These are phyloP conservation scores for Ctenosaura bakeri DNA, from an alignment of 2,797 vertebrate species.

Conservation along the genomic window DNA sequence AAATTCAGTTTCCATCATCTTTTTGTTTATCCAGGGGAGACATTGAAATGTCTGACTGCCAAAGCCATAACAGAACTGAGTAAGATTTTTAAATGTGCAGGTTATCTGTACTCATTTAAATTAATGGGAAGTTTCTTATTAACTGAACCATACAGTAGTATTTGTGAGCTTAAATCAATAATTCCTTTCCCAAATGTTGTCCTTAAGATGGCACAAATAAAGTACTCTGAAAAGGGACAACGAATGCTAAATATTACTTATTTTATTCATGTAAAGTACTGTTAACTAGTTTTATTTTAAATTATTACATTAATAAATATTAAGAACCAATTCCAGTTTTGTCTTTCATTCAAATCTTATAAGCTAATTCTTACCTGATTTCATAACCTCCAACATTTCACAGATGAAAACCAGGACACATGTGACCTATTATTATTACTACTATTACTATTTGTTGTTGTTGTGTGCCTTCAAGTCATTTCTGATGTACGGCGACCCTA, in stretches of 20 bases:
- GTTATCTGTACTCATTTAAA: not conserved
- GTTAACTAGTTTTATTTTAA: not conserved
- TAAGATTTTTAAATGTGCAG: not conserved
- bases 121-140: not conserved
- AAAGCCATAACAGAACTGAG: not conserved
- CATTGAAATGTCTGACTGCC: not conserved
- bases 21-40: not conserved
- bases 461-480: too few species aligned
- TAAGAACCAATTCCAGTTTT: not conserved
- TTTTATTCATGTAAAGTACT: not conserved
- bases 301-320: not conserved
- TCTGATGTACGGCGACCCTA: too few species aligned
- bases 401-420: too few species aligned
- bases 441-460: too few species aligned
- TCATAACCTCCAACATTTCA: too few species aligned
- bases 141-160: not conserved
- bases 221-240: not conserved
- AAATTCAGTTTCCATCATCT: not conserved
- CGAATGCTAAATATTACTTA: not conserved
- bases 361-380: not conserved
- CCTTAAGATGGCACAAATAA: not conserved
- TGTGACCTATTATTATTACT: too few species aligned
- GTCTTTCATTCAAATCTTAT: not conserved
- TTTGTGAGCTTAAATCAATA: not conserved
- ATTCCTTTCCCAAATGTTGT: not conserved